Base-by-base conservation (phyloP, 2,797 vertebrate species). In the Peromyscus attwateri region DNA sequence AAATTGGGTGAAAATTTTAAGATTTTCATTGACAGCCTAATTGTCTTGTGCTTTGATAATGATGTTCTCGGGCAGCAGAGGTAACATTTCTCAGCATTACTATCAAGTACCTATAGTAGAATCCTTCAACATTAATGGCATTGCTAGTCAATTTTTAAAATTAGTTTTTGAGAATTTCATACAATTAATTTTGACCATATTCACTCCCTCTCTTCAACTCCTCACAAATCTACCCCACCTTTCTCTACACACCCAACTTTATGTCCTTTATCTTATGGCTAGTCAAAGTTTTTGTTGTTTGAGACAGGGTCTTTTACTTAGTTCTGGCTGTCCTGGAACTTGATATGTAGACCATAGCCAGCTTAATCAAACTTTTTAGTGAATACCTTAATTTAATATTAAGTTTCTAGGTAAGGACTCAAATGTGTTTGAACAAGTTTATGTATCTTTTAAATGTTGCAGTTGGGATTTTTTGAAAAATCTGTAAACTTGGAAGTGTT, bases 401-500 rank as follows among this genome's bases (percentile, higher is more conserved):
- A 66, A 87, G 37, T n/a, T 6, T 60, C 17, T 64, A 14, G 49
- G 12, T 80, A 85, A 93, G 40, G 19, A 85, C 55, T 21, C 34
- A 81, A 70, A 93, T n/a, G 19, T 62, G 27, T 14, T 25, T 14
- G 34, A 91, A 91, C 29, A 93, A 96, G 34, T 43, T 80, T 46
- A n/a, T 76, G 8, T 43, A 3, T 40, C 25, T 13, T 68, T 73
- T 82, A 37, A 88, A 60, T 87, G 76, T 80, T 92, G 62, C 3
- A 93, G 9, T 88, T 96, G 55, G 75, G 52, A 46, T 84, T 96
- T 71, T 77, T 85, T 93, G 77, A 79, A 89, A 92, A 75, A 64
- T 5, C 83, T 94, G 4, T 88, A 66, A 89, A 73, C 43, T 43
- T 92, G 62, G 9, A 94, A 62, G 8, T 57, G 19, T 19, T 84